A percentile compares a stretch with the other conserved stretches of the same genome.
phyloP scores from a whole-genome alignment of 2,797 vertebrate species.

The Anisognathus igniventris region DNA sequence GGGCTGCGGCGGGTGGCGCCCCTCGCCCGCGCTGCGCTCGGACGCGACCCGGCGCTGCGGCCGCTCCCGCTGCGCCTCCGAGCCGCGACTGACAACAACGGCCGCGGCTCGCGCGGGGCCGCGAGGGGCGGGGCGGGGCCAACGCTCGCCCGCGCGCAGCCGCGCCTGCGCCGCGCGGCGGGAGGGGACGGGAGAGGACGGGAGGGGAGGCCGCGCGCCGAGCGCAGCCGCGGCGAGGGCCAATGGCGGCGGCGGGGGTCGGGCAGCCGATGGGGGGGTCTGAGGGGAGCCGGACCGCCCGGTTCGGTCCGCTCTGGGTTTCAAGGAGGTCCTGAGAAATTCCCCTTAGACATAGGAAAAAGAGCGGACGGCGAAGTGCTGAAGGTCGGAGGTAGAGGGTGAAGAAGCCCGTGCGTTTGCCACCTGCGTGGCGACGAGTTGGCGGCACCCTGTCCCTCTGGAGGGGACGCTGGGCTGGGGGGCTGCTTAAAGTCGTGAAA shows the following conservation, averaged over 20 bases:
- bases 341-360: neutral
- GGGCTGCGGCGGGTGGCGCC: neutral
- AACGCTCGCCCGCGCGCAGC: neutral
- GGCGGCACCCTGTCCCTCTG: rapidly evolving
- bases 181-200: neutral
- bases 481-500: neutral
- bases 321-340: rapidly evolving
- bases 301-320: rapidly evolving
- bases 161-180: neutral
- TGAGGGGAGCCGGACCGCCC: rapidly evolving
- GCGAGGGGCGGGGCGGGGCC: neutral
- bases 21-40: neutral
- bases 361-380: no score
- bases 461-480: neutral
- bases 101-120: neutral
- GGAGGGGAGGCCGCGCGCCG: neutral
- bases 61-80: neutral
- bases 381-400: neutral
- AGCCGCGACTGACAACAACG: conserved; percentile 49
- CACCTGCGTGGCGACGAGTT: neutral
- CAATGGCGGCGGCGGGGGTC: neutral
- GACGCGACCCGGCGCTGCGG: neutral
- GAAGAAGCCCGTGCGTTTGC: neutral
- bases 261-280: rapidly evolving
- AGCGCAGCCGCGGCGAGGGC: neutral